Evolutionary conservation across 2,888 invertebrate genomes (phyloP).

Genomic region (Theretra japonica): DNA sequence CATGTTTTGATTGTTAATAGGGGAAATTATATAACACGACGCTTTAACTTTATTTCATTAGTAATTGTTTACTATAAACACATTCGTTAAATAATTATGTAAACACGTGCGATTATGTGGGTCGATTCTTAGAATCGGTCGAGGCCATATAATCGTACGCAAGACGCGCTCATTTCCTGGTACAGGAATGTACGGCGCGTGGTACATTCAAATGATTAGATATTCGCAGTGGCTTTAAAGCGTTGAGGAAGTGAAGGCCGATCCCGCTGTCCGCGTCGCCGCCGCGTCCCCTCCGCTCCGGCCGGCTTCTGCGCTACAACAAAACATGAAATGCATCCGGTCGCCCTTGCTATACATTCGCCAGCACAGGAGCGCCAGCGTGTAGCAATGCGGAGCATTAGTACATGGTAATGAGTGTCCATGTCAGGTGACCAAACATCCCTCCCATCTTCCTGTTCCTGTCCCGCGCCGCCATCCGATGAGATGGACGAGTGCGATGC

Average conservation of each 20-base stretch:
- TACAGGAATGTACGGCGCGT: neutral
- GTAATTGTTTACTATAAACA: neutral
- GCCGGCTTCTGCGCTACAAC: slow-evolving; percentile 1
- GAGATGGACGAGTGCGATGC: neutral
- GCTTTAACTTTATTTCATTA: too few species aligned
- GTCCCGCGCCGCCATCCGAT: neutral
- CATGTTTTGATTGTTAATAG: neutral
- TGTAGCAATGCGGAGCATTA: slow-evolving; percentile 19
- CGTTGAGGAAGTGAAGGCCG: slow-evolving; percentile 2
- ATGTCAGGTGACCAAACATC: neutral
- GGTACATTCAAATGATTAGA: neutral
- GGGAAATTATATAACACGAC: too few species aligned
- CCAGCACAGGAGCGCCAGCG: slow-evolving; percentile 23
- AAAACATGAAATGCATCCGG: neutral
- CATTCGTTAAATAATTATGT: slow-evolving; percentile 4
- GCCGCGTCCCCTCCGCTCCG: neutral
- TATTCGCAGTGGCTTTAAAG: slow-evolving; percentile 2
- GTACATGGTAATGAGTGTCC: neutral
- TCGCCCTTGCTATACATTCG: slow-evolving; percentile 21
- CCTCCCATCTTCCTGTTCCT: too few species aligned
- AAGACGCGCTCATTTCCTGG: neutral
- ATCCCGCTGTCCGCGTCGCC: neutral
- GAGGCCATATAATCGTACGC: neutral
- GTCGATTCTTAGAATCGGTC: neutral
- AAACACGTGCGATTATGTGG: neutral